Evolutionary conservation across 2,888 invertebrate genomes (phyloP), one percentile per base, ranked within the genome.

Genomic region (Nezara viridula): DNA sequence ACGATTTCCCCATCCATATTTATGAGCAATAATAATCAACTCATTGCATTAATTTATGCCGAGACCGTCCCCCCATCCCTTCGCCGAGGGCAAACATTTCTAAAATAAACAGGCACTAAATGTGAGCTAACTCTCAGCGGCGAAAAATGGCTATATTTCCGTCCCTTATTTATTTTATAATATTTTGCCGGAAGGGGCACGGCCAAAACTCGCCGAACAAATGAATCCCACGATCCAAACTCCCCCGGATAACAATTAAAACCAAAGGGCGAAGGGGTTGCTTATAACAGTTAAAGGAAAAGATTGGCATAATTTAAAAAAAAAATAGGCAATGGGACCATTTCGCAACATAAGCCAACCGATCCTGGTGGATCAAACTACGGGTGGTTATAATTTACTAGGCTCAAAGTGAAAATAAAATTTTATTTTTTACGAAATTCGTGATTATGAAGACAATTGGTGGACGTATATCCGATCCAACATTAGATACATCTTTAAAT

Each of bases 11-110:
- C 60, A 90, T 90, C 88, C 89, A 90, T 90, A 90, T 90, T 90
- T 90, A 90, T 90, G 89, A 90, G 89, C 89, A 86, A 89, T 90
- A 89, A 89, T 90, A 89, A 90, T 90, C 90, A 89, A 90, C 89
- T 90, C 89, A 90, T 90, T 89, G 89, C 87, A 89, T 90, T 89
- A 90, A 90, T 90, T 89, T 89, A 89, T 89, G 47, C 81, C 44
- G 81, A 81, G 81, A 81, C 81, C 81, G 44, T n/a, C 44, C 32
- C 44, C 81, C 44, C 44, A 37, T 73, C 37, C 37, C 81, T n/a
- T 47, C 12, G 14, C 40, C 81, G 81, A 37, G 81, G 81, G 81
- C 81, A 81, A 81, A 81, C 81, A 81, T 81, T 81, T 81, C 40
- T 81, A 81, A 81, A 81, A 81, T 81, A 81, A 81, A 81, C 81